Base-by-base conservation (phyloP, 2,888 invertebrate species). In the Drosophila macrospina region DNA sequence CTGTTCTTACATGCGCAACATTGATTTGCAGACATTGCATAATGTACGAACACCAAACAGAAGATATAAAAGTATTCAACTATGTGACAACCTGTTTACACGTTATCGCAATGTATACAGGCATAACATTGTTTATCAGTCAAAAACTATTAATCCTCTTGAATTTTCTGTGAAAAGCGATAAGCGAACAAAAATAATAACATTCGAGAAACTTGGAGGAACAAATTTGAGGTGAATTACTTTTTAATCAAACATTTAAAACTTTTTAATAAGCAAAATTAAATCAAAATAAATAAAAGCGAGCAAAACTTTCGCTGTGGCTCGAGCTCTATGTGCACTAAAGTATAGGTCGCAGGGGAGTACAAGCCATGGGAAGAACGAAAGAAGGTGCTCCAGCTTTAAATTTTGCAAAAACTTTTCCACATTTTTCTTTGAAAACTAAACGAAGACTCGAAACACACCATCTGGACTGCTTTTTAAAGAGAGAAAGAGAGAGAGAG, bases 211-310 rank as follows among this genome's bases (percentile, higher is more conserved):
- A 62, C 59, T 73, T 67, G 51, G 24, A 45, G 55, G 63, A 72
- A 47, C 65, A 69, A 80, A 84, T 78, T 73, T 79, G 45, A 69
- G 71, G 73, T 74, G 71, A 78, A 87, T 87, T 83, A 67, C 59
- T 69, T 69, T 78, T 85, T 74, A 85, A 87, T 83, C 85, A 87
- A 83, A 85, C 79, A 81, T 85, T 87, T 84, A 76, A 78, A 83
- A 87, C 87, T 85, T 85, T 83, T 78, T 78, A 78, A 76, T 80
- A 73, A 69, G 76, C 64, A 50, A 65, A 81, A 72, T 75, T 57
- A 86, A 75, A 78, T 77, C 37, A 60, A 69, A 64, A 57, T 39
- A 65, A 61, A 61, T 64, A 50, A 52, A 50, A 51, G 13, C 15
- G 20, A 42, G 50, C 30, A 59, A n/a, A 32, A 69, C 60, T 71